Evolutionary conservation across 1,140 invertebrate species (phyloP), one percentile per base, ranked within the genome.

Genomic region (Plutomurus gul): DNA sequence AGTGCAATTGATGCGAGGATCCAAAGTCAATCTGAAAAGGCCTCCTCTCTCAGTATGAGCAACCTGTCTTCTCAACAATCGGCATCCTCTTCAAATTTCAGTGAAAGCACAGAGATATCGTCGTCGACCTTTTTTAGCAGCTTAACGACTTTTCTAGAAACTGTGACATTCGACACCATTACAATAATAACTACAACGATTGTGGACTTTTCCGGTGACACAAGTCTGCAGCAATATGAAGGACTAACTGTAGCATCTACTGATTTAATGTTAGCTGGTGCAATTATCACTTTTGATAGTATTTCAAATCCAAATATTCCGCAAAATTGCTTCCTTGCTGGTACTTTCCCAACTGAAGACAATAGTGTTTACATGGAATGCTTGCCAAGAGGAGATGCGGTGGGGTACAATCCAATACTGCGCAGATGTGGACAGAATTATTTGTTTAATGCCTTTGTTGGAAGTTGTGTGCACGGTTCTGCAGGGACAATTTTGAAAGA

Each of bases 381-480:
- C 25, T 18, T 16, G 27, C 10, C 20, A 11, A 33, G 13, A 0
- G 33, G 4, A 16, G 30, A 49, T 6, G 11, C 20, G 3, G 30
- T 25, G 4, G 30, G 20, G 11, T 47, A 76, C 0, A 47, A 33
- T 72, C 70, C 49, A 27, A 36, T 3, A 6, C 8, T 76, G 6
- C 56, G 36, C 20, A 33, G 71, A 13, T 78, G 75, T 73, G 16
- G 33, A 0, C 5, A 22, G 16, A 70, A 81, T 22, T 79, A 78
- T 18, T 0, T 82, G 10, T 82, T 78, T 33, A 77, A 25, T 33
- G 16, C 22, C 16, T 43, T 39, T 0, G 22, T 65, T 6, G 60
- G 82, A 0, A 10, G 11, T 7, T 82, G 82, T 30, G 39, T 80
- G 1, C 82, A 81, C n/a, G 10, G n/a, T 13, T 75, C 76, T 20